These are phyloP conservation scores for Microplitis mediator DNA, from an alignment of 1,140 invertebrate species.

Conservation along the genomic window DNA sequence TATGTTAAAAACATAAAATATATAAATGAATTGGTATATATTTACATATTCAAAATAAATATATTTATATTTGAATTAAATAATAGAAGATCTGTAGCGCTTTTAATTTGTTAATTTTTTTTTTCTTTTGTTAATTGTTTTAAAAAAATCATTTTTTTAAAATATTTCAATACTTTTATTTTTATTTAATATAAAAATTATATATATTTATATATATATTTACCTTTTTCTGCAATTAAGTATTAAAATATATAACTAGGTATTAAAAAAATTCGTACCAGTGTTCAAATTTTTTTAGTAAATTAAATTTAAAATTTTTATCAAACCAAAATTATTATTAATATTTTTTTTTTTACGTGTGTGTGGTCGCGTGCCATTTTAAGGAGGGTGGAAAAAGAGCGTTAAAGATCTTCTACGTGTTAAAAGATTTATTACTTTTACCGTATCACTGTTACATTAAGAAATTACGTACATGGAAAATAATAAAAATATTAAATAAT, in stretches of 20 bases:
- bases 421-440: conserved; percentile 2
- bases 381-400: not conserved
- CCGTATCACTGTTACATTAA: conserved; percentile 32
- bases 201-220: too few relatives aligned
- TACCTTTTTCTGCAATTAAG: too few relatives aligned
- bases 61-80: conserved; percentile 39
- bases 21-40: conserved; percentile 9
- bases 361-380: conserved; percentile 25
- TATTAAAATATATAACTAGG: too few relatives aligned
- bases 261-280: too few relatives aligned
- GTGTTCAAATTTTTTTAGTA: too few relatives aligned
- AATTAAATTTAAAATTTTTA: not conserved
- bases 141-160: too few relatives aligned
- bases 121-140: too few relatives aligned
- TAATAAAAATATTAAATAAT: conserved; percentile 20
- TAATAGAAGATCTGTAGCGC: conserved; percentile 31
- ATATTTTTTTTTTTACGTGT: conserved; percentile 3
- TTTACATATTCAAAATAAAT: conserved; percentile 15
- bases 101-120: conserved; percentile 28
- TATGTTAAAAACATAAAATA: not conserved
- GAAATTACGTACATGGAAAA: conserved; percentile 36
- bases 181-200: too few relatives aligned
- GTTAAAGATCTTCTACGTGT: conserved; percentile 26
- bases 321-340: conserved; percentile 5
- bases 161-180: too few relatives aligned